Conservation (phyloP, 2,888 invertebrate genomes). For the Podotricha telesiphe region DNA sequence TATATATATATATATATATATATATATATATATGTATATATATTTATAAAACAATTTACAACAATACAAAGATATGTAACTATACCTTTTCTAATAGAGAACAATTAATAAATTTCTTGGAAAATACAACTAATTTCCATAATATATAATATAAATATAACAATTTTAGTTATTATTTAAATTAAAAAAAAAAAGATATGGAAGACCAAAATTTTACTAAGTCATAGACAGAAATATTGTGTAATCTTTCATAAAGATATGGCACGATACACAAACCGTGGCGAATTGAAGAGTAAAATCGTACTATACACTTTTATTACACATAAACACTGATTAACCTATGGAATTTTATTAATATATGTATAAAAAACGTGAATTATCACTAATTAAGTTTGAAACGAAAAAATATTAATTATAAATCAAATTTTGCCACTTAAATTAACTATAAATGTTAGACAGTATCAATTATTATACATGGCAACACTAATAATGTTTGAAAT, state of each 20-base stretch:
- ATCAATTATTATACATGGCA: background rate
- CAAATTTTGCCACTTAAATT: conserved; percentile 20
- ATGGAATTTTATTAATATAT: conserved; percentile 33
- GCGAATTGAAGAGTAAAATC: conserved; percentile 25
- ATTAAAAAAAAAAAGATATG: background rate
- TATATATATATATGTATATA: no score
- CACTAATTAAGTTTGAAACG: conserved; percentile 25
- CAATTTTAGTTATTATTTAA: conserved; percentile 3
- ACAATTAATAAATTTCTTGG: conserved; percentile 34
- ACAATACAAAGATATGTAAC: conserved; percentile 32
- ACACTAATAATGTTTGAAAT: no score
- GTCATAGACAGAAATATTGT: background rate
- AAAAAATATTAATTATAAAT: conserved; percentile 19
- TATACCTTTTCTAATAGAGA: conserved; percentile 28
- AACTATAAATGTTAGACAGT: no score
- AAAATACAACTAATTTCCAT: conserved; percentile 20
- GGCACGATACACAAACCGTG: conserved; percentile 31
- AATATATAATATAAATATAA: conserved; percentile 11
- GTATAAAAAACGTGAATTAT: conserved; percentile 36
- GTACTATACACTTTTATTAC: conserved; percentile 13
- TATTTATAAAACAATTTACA: background rate
- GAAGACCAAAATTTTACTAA: conserved; percentile 8
- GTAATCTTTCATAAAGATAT: conserved; percentile 32
- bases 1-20: no score
- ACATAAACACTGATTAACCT: conserved; percentile 25